Conservation (phyloP, 2,797 vertebrate species). For the Nothura maculosa region DNA sequence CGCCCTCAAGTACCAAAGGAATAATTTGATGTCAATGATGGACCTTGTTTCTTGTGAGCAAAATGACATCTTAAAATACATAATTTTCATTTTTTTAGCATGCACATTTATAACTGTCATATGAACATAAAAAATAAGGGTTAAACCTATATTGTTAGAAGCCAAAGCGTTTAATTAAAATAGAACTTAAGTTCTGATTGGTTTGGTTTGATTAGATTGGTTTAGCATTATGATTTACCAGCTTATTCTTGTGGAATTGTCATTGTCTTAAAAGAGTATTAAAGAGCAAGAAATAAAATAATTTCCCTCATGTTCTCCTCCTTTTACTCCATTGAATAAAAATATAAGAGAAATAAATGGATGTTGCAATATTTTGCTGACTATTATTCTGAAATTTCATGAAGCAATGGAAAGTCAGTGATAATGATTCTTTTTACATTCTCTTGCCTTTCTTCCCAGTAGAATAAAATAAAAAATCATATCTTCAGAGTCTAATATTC, state of each 20-base stretch:
- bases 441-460: neutral
- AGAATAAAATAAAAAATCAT: slow-evolving; percentile 1
- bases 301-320: neutral
- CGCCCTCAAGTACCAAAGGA: neutral
- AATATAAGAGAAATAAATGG: neutral
- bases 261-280: neutral
- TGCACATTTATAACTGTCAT: neutral
- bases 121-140: neutral
- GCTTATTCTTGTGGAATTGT: neutral
- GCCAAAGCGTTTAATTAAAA: neutral
- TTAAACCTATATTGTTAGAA: neutral
- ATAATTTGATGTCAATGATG: neutral
- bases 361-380: neutral
- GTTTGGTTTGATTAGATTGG: neutral
- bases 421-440: slow-evolving; percentile 6
- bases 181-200: neutral
- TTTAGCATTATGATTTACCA: neutral
- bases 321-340: neutral
- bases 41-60: neutral
- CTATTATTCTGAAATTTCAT: slow-evolving; percentile 6
- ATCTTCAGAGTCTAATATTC: neutral
- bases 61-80: too few relatives aligned
- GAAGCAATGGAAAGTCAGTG: neutral
- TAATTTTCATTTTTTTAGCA: too few relatives aligned
- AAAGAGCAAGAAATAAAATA: neutral